These are phyloP conservation scores for Bothrops jararaca DNA, from an alignment of 2,113 vertebrate genomes.

Conservation along the genomic window DNA sequence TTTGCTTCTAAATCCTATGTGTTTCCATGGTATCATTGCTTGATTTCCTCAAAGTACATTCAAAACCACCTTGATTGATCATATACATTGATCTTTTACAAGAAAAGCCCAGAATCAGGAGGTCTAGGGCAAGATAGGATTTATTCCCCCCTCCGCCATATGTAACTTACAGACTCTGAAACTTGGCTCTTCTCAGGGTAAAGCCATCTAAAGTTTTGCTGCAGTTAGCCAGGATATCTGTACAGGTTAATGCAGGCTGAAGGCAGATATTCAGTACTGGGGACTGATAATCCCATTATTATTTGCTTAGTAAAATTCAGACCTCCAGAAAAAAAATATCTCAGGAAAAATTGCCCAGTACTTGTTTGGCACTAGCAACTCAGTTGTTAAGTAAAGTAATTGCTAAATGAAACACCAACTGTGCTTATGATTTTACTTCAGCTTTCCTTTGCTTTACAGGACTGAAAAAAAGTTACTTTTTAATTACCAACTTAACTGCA, in stretches of 20 bases:
- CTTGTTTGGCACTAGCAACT: neutral
- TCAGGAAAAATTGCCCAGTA: neutral
- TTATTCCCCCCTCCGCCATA: slow-evolving; percentile 62
- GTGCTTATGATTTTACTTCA: neutral
- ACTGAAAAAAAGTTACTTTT: neutral
- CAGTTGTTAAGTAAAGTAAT: neutral
- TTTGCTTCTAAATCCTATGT: neutral
- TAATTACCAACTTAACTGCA: neutral
- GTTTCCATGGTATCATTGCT: neutral
- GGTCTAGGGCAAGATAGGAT: slow-evolving; percentile 75
- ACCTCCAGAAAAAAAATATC: neutral
- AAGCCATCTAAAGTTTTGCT: slow-evolving; percentile 67
- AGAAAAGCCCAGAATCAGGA: slow-evolving; percentile 70
- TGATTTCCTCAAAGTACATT: neutral
- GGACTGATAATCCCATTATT: slow-evolving; percentile 65
- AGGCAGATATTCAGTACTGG: slow-evolving; percentile 66
- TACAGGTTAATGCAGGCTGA: slow-evolving; percentile 75
- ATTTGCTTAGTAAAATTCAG: neutral
- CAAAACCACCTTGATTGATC: slow-evolving; percentile 55
- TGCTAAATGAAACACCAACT: neutral
- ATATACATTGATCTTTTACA: slow-evolving; percentile 73
- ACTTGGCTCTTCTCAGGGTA: slow-evolving; percentile 61
- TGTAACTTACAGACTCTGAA: slow-evolving; percentile 66
- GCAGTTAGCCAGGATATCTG: slow-evolving; percentile 78
- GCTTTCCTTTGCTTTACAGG: neutral